Evolutionary conservation across 1,140 invertebrate genomes (phyloP), one percentile per base, ranked within the genome.

Genomic region (Odontomachus brunneus): DNA sequence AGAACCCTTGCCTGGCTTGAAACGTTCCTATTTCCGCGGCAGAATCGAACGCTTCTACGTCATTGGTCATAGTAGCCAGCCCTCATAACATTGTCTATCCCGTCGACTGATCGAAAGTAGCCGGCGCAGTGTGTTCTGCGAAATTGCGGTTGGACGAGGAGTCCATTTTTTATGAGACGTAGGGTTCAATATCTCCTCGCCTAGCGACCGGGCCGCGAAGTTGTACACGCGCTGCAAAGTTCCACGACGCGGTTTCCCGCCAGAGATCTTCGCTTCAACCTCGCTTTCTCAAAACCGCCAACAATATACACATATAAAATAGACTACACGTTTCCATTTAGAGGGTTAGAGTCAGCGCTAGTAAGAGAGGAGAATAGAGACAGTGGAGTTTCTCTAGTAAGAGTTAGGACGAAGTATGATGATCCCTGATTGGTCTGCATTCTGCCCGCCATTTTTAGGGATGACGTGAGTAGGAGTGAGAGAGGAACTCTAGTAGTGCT

Each of bases 161-260:
- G 51, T 80, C 11, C 3, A 80, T 80, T 80, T 80, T 80, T 80
- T 71, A 80, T 80, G 75, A 69, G 75, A 78, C 11, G 48, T 38
- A 19, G 53, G 12, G 65, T 71, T 80, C 65, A 80, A 80, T 80
- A 80, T 80, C 75, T 80, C 51, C 24, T 80, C 14, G 51, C 66
- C 53, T 71, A 57, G 12, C 65, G 29, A 71, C 22, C 38, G 33
- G 38, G 3, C 38, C 4, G 14, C 22, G 51, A 69, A 69, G 49
- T 38, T 78, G 14, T 15, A 19, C 26, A 26, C 44, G 75, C 63
- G 19, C 44, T 22, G 51, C 24, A n/a, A 69, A 71, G 75, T 69
- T 59, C 3, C 38, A 7, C 9, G 9, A 44, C 38, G 38, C 3
- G 38, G 9, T 44, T 44, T 11, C 9, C 38, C 38, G 9, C 9